Evolutionary conservation across 2,113 vertebrate species (phyloP).

Genomic region (Rhombomys opimus): DNA sequence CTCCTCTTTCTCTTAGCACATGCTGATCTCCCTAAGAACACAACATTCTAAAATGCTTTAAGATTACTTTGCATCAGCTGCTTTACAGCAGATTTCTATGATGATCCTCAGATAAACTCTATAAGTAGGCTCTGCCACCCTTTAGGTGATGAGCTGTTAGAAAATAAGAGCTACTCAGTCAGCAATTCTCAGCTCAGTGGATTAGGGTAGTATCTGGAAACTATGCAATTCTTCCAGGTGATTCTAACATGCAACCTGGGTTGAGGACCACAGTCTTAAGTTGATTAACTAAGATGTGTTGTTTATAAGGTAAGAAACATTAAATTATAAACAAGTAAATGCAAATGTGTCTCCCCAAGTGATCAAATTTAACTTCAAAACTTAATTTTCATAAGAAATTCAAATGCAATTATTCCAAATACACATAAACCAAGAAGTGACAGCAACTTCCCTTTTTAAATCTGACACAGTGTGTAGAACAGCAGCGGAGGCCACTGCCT

Average conservation of each 20-base stretch:
- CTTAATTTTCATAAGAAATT: background rate
- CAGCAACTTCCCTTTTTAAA: background rate
- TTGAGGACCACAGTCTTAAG: background rate
- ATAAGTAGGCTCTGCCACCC: background rate
- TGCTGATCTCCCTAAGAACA: background rate
- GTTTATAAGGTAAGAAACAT: background rate
- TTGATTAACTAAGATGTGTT: background rate
- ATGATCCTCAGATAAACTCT: background rate
- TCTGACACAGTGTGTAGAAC: background rate
- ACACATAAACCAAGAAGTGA: background rate
- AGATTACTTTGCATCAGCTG: background rate
- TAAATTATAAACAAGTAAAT: conserved; percentile 32
- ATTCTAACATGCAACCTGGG: background rate
- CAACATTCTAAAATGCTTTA: background rate
- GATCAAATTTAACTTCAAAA: background rate
- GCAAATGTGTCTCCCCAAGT: background rate
- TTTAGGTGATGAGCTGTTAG: background rate
- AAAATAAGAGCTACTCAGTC: background rate
- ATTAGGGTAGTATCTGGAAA: background rate
- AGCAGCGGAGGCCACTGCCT: background rate
- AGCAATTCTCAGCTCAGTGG: background rate
- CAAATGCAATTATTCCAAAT: background rate
- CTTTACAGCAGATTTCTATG: background rate
- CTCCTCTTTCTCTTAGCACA: background rate
- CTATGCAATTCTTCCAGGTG: background rate